phyloP scores from a whole-genome alignment of 2,888 invertebrate genomes.

The Agrotis ipsilon region DNA sequence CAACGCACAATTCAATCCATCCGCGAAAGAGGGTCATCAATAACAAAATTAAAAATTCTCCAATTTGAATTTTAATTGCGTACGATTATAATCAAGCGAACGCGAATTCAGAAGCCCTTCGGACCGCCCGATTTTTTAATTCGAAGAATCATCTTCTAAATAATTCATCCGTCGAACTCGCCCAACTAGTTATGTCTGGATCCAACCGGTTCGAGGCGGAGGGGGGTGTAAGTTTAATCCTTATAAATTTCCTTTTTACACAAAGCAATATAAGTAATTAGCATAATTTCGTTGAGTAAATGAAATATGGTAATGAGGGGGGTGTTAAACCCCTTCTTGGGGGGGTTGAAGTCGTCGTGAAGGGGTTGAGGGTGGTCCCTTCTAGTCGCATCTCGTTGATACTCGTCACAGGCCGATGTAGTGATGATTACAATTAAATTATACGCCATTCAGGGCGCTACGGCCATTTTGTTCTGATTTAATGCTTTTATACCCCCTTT shows the following conservation, averaged over 20 bases:
- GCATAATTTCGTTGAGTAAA: slow-evolving; percentile 92
- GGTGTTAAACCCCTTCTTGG: slow-evolving; percentile 85
- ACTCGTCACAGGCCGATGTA: slow-evolving; percentile 89
- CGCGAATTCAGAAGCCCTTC: slow-evolving; percentile 84
- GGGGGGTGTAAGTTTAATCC: slow-evolving; percentile 89
- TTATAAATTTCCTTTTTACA: slow-evolving; percentile 92
- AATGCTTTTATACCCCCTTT: slow-evolving; percentile 72
- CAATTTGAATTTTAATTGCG: slow-evolving; percentile 91
- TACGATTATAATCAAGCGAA: slow-evolving; percentile 89
- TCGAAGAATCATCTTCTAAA: slow-evolving; percentile 84
- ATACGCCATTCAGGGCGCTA: slow-evolving; percentile 81
- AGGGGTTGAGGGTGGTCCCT: slow-evolving; percentile 79
- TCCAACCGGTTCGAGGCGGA: slow-evolving; percentile 73
- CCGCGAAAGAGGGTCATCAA: slow-evolving; percentile 87
- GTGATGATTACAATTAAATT: slow-evolving; percentile 91
- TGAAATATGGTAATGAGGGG: slow-evolving; percentile 91
- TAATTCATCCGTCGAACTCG: slow-evolving; percentile 84
- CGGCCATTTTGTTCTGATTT: slow-evolving; percentile 88
- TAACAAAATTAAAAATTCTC: slow-evolving; percentile 90
- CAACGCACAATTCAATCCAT: slow-evolving; percentile 84
- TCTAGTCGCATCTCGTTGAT: slow-evolving; percentile 90
- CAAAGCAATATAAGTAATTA: slow-evolving; percentile 92
- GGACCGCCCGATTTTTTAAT: slow-evolving; percentile 78
- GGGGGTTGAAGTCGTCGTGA: slow-evolving; percentile 74
- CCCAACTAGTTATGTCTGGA: slow-evolving; percentile 81